Evolutionary conservation across 2,113 vertebrate species (phyloP).

Genomic region (Antigone vipio): DNA sequence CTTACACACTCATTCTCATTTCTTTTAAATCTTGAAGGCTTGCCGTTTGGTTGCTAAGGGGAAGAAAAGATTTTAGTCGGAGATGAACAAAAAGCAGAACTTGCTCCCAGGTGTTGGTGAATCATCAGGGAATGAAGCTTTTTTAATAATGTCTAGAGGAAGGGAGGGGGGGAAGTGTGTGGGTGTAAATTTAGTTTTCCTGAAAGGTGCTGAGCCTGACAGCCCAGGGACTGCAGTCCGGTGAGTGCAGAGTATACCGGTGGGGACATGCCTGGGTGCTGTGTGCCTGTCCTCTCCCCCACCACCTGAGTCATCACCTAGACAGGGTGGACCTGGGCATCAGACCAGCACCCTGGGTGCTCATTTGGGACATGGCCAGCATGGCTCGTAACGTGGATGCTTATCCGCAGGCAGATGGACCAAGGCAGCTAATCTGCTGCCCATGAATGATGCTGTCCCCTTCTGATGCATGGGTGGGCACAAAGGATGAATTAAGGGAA

Average conservation of each 20-base stretch:
- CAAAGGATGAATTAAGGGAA: not conserved
- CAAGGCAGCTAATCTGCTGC: not conserved
- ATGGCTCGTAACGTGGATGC: not conserved
- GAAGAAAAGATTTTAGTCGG: not conserved
- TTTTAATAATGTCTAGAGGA: not conserved
- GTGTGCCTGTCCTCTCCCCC: not conserved
- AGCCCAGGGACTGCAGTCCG: not conserved
- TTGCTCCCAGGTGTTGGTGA: constrained; percentile 47
- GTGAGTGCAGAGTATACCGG: not conserved
- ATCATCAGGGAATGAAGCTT: constrained; percentile 42
- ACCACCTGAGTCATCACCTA: too few relatives aligned
- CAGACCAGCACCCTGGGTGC: not conserved
- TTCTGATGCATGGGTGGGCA: not conserved
- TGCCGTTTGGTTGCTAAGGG: constrained; percentile 34
- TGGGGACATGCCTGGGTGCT: not conserved
- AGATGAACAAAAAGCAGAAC: constrained; percentile 47
- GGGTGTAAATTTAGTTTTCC: constrained; percentile 24
- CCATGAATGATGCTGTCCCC: fast-evolving
- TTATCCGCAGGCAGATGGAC: not conserved
- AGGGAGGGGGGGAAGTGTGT: not conserved
- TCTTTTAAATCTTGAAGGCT: constrained; percentile 9
- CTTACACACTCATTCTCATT: not conserved
- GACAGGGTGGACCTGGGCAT: not conserved
- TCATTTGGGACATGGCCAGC: not conserved
- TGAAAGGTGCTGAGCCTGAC: not conserved